Base-by-base conservation (phyloP, 1,140 invertebrate genomes). In the Nomia melanderi region DNA sequence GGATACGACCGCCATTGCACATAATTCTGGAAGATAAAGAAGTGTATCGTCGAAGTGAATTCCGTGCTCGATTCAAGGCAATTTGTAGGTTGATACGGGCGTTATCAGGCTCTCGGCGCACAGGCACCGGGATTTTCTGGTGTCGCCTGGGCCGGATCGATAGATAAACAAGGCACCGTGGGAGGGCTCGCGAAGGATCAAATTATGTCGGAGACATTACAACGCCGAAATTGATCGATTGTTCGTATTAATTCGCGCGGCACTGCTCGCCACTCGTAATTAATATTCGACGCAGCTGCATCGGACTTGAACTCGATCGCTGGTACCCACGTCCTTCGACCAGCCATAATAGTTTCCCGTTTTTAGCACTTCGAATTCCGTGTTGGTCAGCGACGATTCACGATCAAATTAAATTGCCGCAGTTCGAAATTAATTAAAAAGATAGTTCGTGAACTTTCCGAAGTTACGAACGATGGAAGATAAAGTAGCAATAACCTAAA, bases 171-270 rank as follows among this genome's bases (percentile, higher is more conserved):
- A 14, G 12, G n/a, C 47, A 4, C 1, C 27, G 29, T 9, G 29
- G 2, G 0, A 3, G 31, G 20, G 14, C 14, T 36, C 9, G 23
- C 41, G 5, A 27, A n/a, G 70, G 41, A 36, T 63, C 23, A 53
- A 72, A 63, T 36, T 39, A 39, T 29, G 44, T n/a, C 17, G 57
- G 1, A 20, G n/a, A 36, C 41, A 20, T 64, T 53, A 64, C 27
- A 53, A 53, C 57, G 25, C 27, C 41, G 70, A 27, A 36, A 64
- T 36, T 53, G 59, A 73, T 73, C 29, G 59, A 64, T 73, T 17
- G 44, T 8, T 5, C 31, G 9, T n/a, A 63, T 64, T 72, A 62
- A 72, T 62, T 62, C 56, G 5, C 44, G 31, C 23, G 23, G 27
- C 25, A n/a, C n/a, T 39, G n/a, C 6, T 8, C 47, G 44, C 57